Base-by-base conservation (phyloP, 1,140 invertebrate species). In the Reticulitermes speratus region DNA sequence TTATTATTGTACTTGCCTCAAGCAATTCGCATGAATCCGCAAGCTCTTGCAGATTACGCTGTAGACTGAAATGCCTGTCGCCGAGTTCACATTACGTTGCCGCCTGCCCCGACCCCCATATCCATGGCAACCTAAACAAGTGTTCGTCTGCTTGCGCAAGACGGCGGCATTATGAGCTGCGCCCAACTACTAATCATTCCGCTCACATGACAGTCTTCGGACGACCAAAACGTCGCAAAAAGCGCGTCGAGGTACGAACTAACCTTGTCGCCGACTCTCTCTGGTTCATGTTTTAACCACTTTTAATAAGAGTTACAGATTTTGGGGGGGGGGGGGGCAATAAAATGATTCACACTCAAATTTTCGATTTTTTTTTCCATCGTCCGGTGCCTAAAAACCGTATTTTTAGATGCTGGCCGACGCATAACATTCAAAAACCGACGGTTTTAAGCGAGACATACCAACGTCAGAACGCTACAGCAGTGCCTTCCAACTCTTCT, bases 101-200 rank as follows among this genome's bases (percentile, higher is more conserved):
- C 3, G n/a, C 14, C 65, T 75, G 3, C n/a, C n/a, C n/a, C 65
- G 14, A 8, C 65, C 65, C 65, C 25, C 9, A 30, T 75, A 75
- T 75, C 65, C n/a, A 75, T 75, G 65, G 65, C 65, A 75, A 75
- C 65, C 65, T 6, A 75, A 75, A 75, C 65, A 75, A 75, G 65
- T 75, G 65, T 25, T 75, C 30, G 52, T 21, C 52, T 19, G 65
- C 65, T 75, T 75, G 65, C 65, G 65, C 65, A 75, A 75, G 65
- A 75, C 65, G 65, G n/a, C 65, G 7, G n/a, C n/a, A 30, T 75
- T 75, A 75, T 30, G n/a, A 75, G 65, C 65, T 75, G 30, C 30
- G 65, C n/a, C 65, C n/a, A 75, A 75, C 65, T 30, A 75, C 65
- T 75, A 30, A 75, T 75, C 65, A 30, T 75, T 75, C 65, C 7